Evolutionary conservation across 1,140 invertebrate genomes (phyloP).

Genomic region (Varroa destructor): DNA sequence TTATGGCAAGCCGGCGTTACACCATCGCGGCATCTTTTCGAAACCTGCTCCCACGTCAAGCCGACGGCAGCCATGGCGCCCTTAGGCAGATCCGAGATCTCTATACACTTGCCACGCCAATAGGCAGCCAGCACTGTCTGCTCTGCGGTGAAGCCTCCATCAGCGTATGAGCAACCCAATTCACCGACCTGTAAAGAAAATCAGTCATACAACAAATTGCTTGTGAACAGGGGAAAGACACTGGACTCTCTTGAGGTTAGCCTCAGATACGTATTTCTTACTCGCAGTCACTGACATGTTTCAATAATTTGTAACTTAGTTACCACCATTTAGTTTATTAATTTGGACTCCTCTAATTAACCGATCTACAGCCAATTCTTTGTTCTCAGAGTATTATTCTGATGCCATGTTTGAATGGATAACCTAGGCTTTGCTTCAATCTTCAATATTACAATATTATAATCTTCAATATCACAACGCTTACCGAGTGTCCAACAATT

Average conservation of each 20-base stretch:
- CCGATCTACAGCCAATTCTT: no score
- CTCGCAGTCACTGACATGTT: no score
- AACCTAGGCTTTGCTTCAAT: no score
- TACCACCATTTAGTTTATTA: no score
- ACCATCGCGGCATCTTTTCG: slow-evolving; percentile 54
- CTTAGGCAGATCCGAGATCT: slow-evolving; percentile 55
- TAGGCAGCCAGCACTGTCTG: slow-evolving; percentile 81
- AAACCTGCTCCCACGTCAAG: slow-evolving; percentile 69
- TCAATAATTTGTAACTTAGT: no score
- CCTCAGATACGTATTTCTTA: no score
- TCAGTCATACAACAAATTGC: background rate
- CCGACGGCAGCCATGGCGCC: slow-evolving; percentile 69
- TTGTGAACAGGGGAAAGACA: background rate
- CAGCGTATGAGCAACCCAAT: slow-evolving; percentile 85
- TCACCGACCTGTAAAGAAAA: slow-evolving; percentile 53
- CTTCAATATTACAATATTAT: no score
- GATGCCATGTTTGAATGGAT: no score
- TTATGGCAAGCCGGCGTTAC: slow-evolving; percentile 86
- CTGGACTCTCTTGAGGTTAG: no score
- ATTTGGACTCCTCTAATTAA: no score
- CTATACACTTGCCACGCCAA: slow-evolving; percentile 70
- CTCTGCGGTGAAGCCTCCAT: slow-evolving; percentile 76
- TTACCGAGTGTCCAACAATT: slow-evolving; percentile 40
- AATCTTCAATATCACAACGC: background rate
- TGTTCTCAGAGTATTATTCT: no score